phyloP scores from a whole-genome alignment of 2,888 invertebrate species.

The Lasioglossum villosulum region DNA sequence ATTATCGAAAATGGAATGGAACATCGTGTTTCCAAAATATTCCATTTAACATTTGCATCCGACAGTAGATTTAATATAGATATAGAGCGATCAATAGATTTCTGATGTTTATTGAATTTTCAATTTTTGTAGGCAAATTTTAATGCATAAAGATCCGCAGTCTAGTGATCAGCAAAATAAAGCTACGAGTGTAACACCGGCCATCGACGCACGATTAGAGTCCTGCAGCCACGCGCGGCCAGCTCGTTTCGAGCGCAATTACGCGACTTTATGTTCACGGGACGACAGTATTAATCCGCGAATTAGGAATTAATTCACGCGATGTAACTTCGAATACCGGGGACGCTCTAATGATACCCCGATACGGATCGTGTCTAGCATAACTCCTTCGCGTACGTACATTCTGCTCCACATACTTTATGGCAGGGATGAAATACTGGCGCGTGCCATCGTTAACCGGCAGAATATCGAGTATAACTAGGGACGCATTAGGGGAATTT shows the following conservation, averaged over 20 bases:
- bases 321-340: slow-evolving; percentile 40
- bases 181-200: not conserved
- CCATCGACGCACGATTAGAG: not conserved
- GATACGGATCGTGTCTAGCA: slow-evolving; percentile 54
- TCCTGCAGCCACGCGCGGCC: not conserved
- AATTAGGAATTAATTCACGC: slow-evolving; percentile 39
- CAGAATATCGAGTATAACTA: slow-evolving; percentile 54
- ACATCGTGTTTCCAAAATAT: not conserved
- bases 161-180: not conserved
- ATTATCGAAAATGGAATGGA: not conserved
- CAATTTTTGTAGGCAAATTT: too few species aligned
- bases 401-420: slow-evolving; percentile 58
- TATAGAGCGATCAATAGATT: too few species aligned
- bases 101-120: too few species aligned
- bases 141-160: too few species aligned
- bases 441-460: slow-evolving; percentile 44
- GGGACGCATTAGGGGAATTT: slow-evolving; percentile 37
- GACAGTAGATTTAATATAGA: too few species aligned
- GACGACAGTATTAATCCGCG: slow-evolving; percentile 3
- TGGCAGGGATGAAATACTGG: slow-evolving; percentile 52
- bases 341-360: slow-evolving; percentile 56
- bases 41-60: not conserved
- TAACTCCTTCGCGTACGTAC: slow-evolving; percentile 55
- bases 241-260: not conserved
- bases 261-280: not conserved